Evolutionary conservation across 2,888 invertebrate genomes (phyloP).

Genomic region (Orthosia cruda): DNA sequence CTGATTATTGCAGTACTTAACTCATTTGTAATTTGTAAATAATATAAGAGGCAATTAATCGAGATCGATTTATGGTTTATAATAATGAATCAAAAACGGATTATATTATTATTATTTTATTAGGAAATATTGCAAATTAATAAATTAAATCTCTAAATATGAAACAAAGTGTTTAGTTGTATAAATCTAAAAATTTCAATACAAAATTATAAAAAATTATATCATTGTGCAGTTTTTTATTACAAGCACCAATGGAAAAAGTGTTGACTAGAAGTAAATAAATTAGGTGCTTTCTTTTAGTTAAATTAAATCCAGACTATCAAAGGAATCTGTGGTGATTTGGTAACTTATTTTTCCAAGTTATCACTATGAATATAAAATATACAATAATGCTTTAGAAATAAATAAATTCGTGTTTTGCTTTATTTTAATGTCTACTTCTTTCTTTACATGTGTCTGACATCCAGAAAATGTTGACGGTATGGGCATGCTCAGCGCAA

Average conservation of each 20-base stretch:
- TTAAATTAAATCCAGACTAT: slow-evolving; percentile 13
- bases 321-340: background rate
- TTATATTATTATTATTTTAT: slow-evolving; percentile 12
- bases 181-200: too few species aligned
- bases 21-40: background rate
- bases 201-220: too few species aligned
- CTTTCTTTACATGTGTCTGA: too few species aligned
- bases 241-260: slow-evolving; percentile 11
- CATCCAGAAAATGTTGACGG: too few species aligned
- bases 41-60: background rate
- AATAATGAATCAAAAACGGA: slow-evolving; percentile 1
- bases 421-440: background rate
- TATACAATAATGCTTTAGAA: background rate
- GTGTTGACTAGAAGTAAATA: slow-evolving; percentile 55
- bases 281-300: slow-evolving; percentile 18
- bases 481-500: too few species aligned
- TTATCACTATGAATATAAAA: background rate
- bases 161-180: too few species aligned
- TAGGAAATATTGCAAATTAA: background rate
- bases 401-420: background rate
- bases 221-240: background rate
- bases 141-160: background rate
- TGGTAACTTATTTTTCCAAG: background rate
- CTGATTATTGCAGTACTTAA: background rate
- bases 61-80: background rate